phyloP scores from a whole-genome alignment of 1,140 invertebrate genomes.

The Heterodera carotae region DNA sequence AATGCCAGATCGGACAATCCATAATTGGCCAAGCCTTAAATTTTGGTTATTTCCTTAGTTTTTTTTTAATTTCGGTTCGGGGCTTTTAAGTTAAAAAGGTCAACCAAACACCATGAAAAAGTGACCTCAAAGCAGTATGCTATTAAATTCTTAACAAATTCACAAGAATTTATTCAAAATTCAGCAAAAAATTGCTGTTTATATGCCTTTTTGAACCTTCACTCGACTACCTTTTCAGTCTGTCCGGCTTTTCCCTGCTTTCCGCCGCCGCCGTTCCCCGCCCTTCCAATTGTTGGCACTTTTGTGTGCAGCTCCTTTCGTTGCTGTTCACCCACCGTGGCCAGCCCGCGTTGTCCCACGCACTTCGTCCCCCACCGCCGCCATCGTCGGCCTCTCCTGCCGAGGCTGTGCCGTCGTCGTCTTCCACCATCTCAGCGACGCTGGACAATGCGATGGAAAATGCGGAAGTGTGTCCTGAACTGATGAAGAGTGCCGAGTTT shows the following conservation, averaged over 20 bases:
- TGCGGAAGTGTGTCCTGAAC: constrained; percentile 6
- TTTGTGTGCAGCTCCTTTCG: background rate
- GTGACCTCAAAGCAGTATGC: too few relatives aligned
- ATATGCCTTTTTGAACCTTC: too few relatives aligned
- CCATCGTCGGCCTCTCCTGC: background rate
- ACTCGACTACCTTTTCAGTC: background rate
- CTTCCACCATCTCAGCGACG: background rate
- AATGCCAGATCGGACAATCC: too few relatives aligned
- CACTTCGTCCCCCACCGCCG: constrained; percentile 10
- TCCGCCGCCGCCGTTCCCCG: background rate
- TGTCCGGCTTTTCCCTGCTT: constrained; percentile 2
- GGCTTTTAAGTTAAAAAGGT: too few relatives aligned
- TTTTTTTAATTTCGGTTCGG: background rate
- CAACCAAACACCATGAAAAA: too few relatives aligned
- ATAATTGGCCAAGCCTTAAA: too few relatives aligned
- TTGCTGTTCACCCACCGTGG: constrained; percentile 3
- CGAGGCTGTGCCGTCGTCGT: background rate
- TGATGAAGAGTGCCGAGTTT: constrained; percentile 7
- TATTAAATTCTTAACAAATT: too few relatives aligned
- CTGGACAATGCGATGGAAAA: background rate
- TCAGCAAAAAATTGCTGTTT: background rate
- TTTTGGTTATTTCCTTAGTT: too few relatives aligned
- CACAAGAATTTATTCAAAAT: too few relatives aligned
- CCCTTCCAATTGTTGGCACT: constrained; percentile 24
- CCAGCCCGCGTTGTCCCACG: background rate